A percentile compares a stretch with the other conserved stretches of the same genome.
phyloP scores from a whole-genome alignment of 2,888 invertebrate species.

The Ectemnius cavifrons region DNA sequence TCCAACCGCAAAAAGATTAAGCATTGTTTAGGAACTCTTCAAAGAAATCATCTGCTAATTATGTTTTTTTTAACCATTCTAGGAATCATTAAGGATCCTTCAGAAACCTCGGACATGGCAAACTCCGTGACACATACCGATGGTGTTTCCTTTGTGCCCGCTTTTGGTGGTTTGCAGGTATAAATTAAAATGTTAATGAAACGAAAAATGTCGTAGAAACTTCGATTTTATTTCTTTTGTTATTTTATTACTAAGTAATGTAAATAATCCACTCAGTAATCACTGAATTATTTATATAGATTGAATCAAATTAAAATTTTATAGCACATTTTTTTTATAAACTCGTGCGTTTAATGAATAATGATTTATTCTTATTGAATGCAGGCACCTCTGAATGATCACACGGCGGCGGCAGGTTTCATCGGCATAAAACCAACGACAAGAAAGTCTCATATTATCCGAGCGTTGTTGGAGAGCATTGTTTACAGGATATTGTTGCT shows the following conservation, averaged over 20 bases:
- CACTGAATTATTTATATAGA: no score
- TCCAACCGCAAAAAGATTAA: no score
- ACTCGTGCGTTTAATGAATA: neutral
- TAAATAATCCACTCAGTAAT: no score
- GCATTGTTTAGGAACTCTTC: no score
- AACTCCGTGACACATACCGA: slow-evolving; percentile 84
- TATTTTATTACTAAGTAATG: no score
- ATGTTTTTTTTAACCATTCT: slow-evolving; percentile 9
- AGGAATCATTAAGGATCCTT: slow-evolving; percentile 84
- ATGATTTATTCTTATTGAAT: neutral
- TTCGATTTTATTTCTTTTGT: no score
- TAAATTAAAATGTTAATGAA: slow-evolving; percentile 39
- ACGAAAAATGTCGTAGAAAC: no score
- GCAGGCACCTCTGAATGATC: slow-evolving; percentile 94
- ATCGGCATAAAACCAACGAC: slow-evolving; percentile 88
- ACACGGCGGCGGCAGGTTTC: slow-evolving; percentile 90
- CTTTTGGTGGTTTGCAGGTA: slow-evolving; percentile 93
- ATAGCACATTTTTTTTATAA: neutral
- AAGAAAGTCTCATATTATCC: slow-evolving; percentile 86
- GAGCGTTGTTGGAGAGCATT: slow-evolving; percentile 92
- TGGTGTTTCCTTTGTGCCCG: slow-evolving; percentile 92
- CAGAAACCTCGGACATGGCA: slow-evolving; percentile 85
- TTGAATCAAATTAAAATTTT: neutral
- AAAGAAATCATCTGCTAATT: neutral
- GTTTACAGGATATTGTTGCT: slow-evolving; percentile 90